A percentile compares a stretch with the other conserved stretches of the same genome.
Conservation (phyloP, 2,888 invertebrate species). For the Gerris lacustris region DNA sequence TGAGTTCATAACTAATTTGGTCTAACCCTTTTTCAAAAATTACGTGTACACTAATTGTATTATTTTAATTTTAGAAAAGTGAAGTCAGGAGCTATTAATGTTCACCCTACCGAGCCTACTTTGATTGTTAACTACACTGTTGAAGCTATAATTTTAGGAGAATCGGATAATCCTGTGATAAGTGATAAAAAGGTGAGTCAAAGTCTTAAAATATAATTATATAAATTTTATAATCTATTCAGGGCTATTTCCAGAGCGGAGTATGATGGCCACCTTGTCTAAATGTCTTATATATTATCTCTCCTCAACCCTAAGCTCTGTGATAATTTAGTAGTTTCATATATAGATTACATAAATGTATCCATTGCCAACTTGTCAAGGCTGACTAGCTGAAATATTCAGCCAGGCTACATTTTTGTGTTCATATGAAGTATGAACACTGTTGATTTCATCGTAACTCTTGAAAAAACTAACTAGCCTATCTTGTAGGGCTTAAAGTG, state of each 20-base stretch:
- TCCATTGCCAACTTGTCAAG: too few species aligned
- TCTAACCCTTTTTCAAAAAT: conserved; percentile 15
- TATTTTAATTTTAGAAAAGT: conserved; percentile 45
- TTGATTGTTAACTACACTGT: conserved; percentile 75
- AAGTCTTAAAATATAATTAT: neutral
- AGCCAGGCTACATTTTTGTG: too few species aligned
- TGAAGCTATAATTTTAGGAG: conserved; percentile 71
- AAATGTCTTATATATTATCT: too few species aligned
- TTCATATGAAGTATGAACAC: too few species aligned
- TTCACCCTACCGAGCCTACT: conserved; percentile 78
- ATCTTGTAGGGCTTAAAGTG: too few species aligned
- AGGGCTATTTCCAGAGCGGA: neutral
- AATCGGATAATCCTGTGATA: conserved; percentile 64
- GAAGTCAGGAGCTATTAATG: conserved; percentile 67
- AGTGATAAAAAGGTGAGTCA: conserved; percentile 62
- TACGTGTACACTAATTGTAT: conserved; percentile 3
- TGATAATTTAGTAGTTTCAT: too few species aligned
- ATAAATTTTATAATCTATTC: neutral
- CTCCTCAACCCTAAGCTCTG: too few species aligned
- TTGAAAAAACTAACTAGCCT: too few species aligned
- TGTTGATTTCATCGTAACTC: too few species aligned
- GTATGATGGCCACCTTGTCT: too few species aligned
- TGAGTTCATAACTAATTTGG: conserved; percentile 3
- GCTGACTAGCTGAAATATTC: too few species aligned
- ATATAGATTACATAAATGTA: too few species aligned